phyloP scores from a whole-genome alignment of 2,113 vertebrate genomes.

The Pygoscelis adeliae region DNA sequence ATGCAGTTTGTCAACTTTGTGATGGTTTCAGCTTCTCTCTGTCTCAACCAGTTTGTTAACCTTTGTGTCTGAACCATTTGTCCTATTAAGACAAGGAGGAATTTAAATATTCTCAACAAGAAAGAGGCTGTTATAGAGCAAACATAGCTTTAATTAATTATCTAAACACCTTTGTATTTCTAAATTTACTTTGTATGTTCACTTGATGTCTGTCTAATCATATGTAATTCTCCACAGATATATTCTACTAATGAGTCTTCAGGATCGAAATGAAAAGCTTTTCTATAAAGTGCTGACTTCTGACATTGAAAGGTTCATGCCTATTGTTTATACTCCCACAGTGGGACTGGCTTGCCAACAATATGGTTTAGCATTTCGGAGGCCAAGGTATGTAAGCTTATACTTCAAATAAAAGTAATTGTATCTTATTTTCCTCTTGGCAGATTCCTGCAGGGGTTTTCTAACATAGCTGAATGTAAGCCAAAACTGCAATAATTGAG shows the following conservation, averaged over 20 bases:
- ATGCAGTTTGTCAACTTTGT: neutral
- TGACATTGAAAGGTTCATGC: conserved; percentile 94
- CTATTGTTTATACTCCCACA: conserved; percentile 95
- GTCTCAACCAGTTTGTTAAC: neutral
- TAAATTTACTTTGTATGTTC: neutral
- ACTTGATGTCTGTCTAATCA: conserved; percentile 29
- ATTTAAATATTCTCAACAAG: neutral
- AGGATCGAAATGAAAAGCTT: conserved; percentile 95
- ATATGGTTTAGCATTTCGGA: conserved; percentile 90
- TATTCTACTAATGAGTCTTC: conserved; percentile 93
- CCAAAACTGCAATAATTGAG: conserved; percentile 24
- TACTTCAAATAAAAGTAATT: conserved; percentile 49
- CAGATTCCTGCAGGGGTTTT: conserved; percentile 9
- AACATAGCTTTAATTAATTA: conserved; percentile 10
- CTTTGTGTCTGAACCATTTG: neutral
- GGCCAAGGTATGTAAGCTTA: conserved; percentile 87
- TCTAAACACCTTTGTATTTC: neutral
- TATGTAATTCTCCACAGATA: conserved; percentile 81
- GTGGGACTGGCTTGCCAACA: conserved; percentile 95
- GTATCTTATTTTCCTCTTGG: conserved; percentile 14
- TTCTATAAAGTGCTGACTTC: conserved; percentile 91
- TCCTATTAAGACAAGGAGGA: neutral
- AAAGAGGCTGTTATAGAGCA: neutral
- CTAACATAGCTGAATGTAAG: neutral
- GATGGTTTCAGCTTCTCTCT: neutral